Base-by-base conservation (phyloP, 2,797 vertebrate genomes). In the Esox masquinongy region DNA sequence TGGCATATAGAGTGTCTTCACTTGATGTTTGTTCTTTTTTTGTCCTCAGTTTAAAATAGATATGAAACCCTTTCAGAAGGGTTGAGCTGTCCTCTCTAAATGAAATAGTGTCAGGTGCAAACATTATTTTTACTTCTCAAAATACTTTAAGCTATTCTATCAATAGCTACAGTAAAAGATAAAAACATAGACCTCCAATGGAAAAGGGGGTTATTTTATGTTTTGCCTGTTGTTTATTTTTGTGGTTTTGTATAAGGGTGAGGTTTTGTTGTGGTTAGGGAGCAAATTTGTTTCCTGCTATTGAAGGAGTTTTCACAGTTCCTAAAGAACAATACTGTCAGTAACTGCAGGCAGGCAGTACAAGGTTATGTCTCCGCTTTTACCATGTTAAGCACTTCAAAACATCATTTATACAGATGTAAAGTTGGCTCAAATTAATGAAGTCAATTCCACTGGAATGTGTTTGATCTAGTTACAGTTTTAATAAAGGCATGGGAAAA, bases 11-110 rank as follows among this genome's bases (percentile, higher is more conserved):
- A 85, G 83, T 61, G 43, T 73, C 83, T 77, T 86, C 34, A 79
- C 84, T 86, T 80, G 74, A 83, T 89, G 90, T 93, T 92, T 92
- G 85, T 90, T 90, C 86, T 91, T 88, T 91, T 90, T 88, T 85
- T 85, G 84, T 90, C 87, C 89, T 90, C 92, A 91, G 89, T 91
- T 92, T 88, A 90, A 92, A 92, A 92, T 91, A 91, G 92, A 92
- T 89, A 92, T 86, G 85, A 91, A 86, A 87, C 47, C 67, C 31
- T 26, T 66, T 68, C 75, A 53, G 89, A 89, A 88, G 84, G 86
- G 91, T 82, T 88, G 70, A 86, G 86, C 79, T 39, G 47, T 79
- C 64, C 53, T 81, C 77, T 86, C 78, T 80, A 82, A 86, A 89
- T 87, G 81, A 88, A 91, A 88, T 83, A 81, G 47, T 90, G 85